Base-by-base conservation (phyloP, 2,113 vertebrate genomes). In the Rutilus rutilus region DNA sequence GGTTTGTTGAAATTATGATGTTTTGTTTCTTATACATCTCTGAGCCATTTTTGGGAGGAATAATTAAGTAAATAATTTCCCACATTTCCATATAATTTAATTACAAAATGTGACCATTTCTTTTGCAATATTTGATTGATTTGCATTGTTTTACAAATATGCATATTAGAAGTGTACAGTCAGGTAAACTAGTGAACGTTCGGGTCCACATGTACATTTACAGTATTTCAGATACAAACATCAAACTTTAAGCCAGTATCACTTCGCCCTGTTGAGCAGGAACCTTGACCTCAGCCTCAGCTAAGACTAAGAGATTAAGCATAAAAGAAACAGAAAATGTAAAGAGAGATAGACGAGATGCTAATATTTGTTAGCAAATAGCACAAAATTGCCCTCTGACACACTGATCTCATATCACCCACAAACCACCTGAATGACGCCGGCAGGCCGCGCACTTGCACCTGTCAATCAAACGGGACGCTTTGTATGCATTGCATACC, bases 381-480 rank as follows among this genome's bases (percentile, higher is more conserved):
- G 14, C 59, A 80, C 23, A 45, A 64, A 60, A 19, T 6, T 27
- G 36, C 5, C 78, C 59, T 14, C 59, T 60, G 54, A 80, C 15
- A 64, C n/a, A 25, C 14, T 11, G 33, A 39, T 25, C n/a, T 64
- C 17, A 80, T 45, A 80, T 47, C 2, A 47, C n/a, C 23, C 36
- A 27, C 59, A 64, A 54, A 69, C 21, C 42, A 47, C 79, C 84
- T 89, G 83, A 86, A 86, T 76, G 79, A 82, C 82, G 2, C 65
- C 75, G 27, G 19, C 75, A 86, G 59, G 74, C 21, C 33, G 59
- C 77, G 42, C 84, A 84, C 69, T 25, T 71, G 81, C 84, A 64
- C 81, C 77, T 87, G 88, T 89, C 88, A 82, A 27, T 78, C 84
- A 84, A 54, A 33, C 39, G 54, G 27, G 2, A n/a, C 69, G 23